Percentiles rank a stretch among this genome's conserved stretches.
phyloP scores from a whole-genome alignment of 1,140 invertebrate species.

The Battus philenor region DNA sequence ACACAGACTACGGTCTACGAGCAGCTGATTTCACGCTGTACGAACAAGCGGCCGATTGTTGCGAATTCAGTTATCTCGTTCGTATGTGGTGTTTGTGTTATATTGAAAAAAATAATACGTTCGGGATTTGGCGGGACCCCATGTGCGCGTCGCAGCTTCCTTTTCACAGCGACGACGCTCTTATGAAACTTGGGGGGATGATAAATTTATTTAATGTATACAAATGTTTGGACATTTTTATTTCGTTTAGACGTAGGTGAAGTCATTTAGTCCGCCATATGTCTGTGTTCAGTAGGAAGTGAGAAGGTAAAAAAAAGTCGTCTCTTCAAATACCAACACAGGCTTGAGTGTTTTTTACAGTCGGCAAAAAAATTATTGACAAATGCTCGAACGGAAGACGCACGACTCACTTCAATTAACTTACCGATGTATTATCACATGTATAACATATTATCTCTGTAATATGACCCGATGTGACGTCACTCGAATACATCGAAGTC shows the following conservation, averaged over 20 bases:
- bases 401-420: slow-evolving; percentile 40
- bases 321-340: too few relatives aligned
- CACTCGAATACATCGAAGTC: not conserved
- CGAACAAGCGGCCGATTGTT: slow-evolving; percentile 67
- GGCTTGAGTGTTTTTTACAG: too few relatives aligned
- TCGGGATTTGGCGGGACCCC: slow-evolving; percentile 67
- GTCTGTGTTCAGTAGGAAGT: slow-evolving; percentile 68
- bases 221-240: slow-evolving; percentile 76
- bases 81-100: slow-evolving; percentile 45
- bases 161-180: slow-evolving; percentile 52
- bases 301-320: too few relatives aligned
- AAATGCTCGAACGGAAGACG: slow-evolving; percentile 43
- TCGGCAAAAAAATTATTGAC: slow-evolving; percentile 47
- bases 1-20: slow-evolving; percentile 20
- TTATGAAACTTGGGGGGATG: slow-evolving; percentile 59
- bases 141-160: slow-evolving; percentile 68
- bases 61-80: slow-evolving; percentile 65
- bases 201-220: slow-evolving; percentile 76
- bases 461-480: not conserved
- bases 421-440: slow-evolving; percentile 23
- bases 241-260: slow-evolving; percentile 70
- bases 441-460: slow-evolving; percentile 9
- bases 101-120: slow-evolving; percentile 71
- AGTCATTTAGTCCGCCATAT: slow-evolving; percentile 73
- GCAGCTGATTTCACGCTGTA: slow-evolving; percentile 70